Conservation (phyloP, 2,888 invertebrate genomes). For the Chironomus riparius region DNA sequence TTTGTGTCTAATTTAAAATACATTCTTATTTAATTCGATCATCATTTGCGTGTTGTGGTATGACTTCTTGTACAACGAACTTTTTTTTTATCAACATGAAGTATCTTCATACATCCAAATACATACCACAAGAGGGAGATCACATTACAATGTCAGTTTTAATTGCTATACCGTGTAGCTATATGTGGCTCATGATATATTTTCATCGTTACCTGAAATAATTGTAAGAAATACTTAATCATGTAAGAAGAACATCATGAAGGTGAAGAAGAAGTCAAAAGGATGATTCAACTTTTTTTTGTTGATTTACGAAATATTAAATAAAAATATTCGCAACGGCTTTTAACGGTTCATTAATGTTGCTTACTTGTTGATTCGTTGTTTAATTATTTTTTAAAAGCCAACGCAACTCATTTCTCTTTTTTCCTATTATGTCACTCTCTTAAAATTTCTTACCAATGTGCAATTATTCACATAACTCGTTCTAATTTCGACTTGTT, state of each 20-base stretch:
- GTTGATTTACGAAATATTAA: too few species aligned
- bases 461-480: not conserved
- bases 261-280: not conserved
- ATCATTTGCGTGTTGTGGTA: not conserved
- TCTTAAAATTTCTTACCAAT: too few species aligned
- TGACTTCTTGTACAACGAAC: not conserved
- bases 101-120: not conserved
- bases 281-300: not conserved
- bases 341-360: not conserved
- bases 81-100: not conserved
- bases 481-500: too few species aligned
- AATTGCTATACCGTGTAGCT: not conserved
- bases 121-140: not conserved
- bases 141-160: conserved; percentile 1
- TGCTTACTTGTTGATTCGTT: not conserved
- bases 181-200: not conserved
- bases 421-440: not conserved
- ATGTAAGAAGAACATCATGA: not conserved
- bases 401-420: not conserved
- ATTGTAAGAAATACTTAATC: not conserved
- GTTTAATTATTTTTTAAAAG: not conserved
- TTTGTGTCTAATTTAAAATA: not conserved
- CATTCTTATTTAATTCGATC: not conserved
- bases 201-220: too few species aligned
- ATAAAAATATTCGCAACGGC: too few species aligned